phyloP scores from a whole-genome alignment of 1,140 invertebrate genomes.

The Varroa destructor region DNA sequence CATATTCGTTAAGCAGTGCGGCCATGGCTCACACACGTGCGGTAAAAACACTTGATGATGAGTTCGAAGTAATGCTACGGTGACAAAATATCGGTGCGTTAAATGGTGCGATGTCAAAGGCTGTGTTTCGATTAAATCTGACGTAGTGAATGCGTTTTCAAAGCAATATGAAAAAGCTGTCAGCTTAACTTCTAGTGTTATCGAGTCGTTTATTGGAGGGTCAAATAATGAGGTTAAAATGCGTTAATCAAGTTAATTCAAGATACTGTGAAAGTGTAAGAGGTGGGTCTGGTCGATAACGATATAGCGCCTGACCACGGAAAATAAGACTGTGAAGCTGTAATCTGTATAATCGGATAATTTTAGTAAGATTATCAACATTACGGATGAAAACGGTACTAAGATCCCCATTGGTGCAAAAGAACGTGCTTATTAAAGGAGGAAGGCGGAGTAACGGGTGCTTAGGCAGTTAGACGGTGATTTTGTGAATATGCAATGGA shows the following conservation, averaged over 20 bases:
- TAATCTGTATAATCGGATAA: neutral
- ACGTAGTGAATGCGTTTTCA: neutral
- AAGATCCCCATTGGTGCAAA: neutral
- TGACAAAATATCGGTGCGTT: constrained; percentile 72
- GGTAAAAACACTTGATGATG: constrained; percentile 60
- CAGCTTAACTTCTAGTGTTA: neutral
- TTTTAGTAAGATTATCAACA: neutral
- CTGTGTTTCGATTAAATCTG: constrained; percentile 34
- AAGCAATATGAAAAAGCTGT: constrained; percentile 7
- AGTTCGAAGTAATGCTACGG: constrained; percentile 71
- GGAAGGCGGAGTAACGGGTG: neutral
- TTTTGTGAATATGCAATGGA: constrained; percentile 38
- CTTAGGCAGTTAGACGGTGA: constrained; percentile 23
- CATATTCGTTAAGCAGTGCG: constrained; percentile 85
- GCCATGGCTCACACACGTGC: constrained; percentile 72
- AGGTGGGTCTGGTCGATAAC: constrained; percentile 31
- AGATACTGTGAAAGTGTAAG: neutral
- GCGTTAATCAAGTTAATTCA: neutral
- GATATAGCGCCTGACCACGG: constrained; percentile 29
- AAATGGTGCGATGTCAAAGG: constrained; percentile 77
- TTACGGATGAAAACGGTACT: neutral
- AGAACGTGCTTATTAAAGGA: neutral
- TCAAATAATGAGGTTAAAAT: neutral
- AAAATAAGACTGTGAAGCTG: constrained; percentile 27
- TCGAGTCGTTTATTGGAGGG: neutral